Evolutionary conservation across 2,797 vertebrate genomes (phyloP).

Genomic region (Semaprochilodus insignis): DNA sequence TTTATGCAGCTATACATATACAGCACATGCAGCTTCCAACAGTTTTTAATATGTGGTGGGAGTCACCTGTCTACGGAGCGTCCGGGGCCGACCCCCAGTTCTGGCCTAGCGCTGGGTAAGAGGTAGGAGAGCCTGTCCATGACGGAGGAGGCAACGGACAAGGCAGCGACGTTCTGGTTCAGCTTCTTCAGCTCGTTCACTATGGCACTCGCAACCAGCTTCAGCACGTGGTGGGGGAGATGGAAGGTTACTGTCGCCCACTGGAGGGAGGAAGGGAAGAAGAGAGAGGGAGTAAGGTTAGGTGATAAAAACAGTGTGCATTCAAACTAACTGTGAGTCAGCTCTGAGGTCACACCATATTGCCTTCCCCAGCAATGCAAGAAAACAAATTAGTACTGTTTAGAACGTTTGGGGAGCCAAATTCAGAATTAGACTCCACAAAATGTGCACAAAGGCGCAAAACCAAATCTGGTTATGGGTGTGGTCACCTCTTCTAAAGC

Average conservation of each 20-base stretch:
- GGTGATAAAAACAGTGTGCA: too few species aligned
- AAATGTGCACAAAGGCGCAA: too few species aligned
- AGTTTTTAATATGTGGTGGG: neutral
- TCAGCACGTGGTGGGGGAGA: conserved; percentile 96
- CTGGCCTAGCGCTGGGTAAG: conserved; percentile 94
- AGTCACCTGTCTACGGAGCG: conserved; percentile 97
- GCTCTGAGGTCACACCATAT: too few species aligned
- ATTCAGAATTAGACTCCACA: too few species aligned
- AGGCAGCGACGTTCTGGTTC: conserved; percentile 98
- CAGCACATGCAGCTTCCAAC: neutral
- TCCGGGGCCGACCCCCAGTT: conserved; percentile 96
- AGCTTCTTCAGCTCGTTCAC: conserved; percentile 99
- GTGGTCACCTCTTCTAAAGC: neutral
- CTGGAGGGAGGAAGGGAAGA: conserved; percentile 69
- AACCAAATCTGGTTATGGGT: too few species aligned
- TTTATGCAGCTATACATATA: too few species aligned
- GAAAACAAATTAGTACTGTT: too few species aligned
- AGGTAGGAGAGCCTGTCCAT: conserved; percentile 99
- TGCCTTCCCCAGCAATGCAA: too few species aligned
- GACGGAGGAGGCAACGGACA: conserved; percentile 98
- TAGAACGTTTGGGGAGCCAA: too few species aligned
- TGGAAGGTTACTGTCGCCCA: conserved; percentile 99
- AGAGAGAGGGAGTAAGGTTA: neutral
- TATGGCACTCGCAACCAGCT: conserved; percentile 92
- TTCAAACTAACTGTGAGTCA: too few species aligned